Conservation (phyloP, 2,113 vertebrate genomes). For the Zosterops hypoxanthus region DNA sequence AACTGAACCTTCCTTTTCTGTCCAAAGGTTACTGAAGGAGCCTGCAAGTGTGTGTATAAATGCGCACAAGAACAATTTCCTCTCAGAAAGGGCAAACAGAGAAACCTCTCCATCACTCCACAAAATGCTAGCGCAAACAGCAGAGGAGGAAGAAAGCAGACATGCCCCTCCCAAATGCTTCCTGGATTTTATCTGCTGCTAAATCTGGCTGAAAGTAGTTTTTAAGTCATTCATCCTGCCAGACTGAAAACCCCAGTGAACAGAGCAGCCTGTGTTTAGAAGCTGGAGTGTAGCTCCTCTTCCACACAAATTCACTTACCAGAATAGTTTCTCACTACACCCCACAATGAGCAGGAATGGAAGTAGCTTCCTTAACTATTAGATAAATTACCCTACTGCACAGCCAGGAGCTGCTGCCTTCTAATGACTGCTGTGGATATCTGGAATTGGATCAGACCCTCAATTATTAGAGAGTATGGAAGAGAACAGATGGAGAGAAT, state of each 20-base stretch:
- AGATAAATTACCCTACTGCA: neutral
- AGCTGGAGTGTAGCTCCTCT: neutral
- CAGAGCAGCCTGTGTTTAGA: neutral
- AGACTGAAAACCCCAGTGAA: neutral
- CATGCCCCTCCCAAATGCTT: neutral
- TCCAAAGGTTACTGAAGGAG: neutral
- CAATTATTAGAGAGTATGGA: neutral
- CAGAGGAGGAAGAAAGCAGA: neutral
- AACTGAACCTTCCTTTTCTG: neutral
- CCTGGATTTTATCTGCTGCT: neutral
- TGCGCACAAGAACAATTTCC: neutral
- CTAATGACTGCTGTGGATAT: neutral
- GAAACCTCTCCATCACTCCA: neutral
- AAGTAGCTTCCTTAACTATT: neutral
- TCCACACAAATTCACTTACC: neutral
- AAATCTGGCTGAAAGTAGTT: neutral
- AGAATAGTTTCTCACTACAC: neutral
- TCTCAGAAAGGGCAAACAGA: neutral
- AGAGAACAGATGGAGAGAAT: constrained; percentile 25
- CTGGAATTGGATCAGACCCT: constrained; percentile 17
- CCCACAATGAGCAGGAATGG: neutral
- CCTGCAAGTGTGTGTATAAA: neutral
- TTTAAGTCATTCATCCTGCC: neutral
- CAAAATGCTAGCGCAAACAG: neutral
- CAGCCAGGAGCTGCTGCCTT: neutral